These are phyloP conservation scores for Bombylius major DNA, from an alignment of 2,888 invertebrate genomes.

Conservation along the genomic window DNA sequence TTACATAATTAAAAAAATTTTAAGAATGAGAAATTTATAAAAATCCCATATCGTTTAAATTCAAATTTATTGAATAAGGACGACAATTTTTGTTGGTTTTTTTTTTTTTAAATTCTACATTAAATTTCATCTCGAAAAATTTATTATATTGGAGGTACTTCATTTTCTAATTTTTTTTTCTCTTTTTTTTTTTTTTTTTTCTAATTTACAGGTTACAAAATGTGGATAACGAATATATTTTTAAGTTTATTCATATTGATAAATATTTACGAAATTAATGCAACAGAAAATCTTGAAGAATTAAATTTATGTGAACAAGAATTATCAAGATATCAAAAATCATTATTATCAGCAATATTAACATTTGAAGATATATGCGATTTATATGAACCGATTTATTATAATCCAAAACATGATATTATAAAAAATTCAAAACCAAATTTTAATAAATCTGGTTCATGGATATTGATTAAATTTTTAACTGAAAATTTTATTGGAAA, in stretches of 20 bases:
- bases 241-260: neutral
- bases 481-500: slow-evolving; percentile 32
- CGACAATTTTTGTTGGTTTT: too few species aligned
- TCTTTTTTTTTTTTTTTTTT: neutral
- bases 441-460: slow-evolving; percentile 24
- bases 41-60: too few species aligned
- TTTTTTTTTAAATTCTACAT: too few species aligned
- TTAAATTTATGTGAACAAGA: slow-evolving; percentile 25
- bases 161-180: too few species aligned
- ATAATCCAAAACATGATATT: neutral
- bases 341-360: slow-evolving; percentile 29
- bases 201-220: neutral
- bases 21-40: too few species aligned
- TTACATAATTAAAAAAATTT: too few species aligned
- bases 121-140: too few species aligned
- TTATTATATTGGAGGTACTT: too few species aligned
- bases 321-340: slow-evolving; percentile 28
- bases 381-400: slow-evolving; percentile 19
- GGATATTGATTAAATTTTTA: slow-evolving; percentile 30
- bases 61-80: too few species aligned
- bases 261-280: neutral
- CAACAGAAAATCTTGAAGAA: neutral
- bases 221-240: neutral
- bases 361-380: slow-evolving; percentile 34
- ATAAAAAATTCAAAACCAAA: slow-evolving; percentile 22